Base-by-base conservation (phyloP, 2,888 invertebrate genomes). In the Ceraclea dissimilis region DNA sequence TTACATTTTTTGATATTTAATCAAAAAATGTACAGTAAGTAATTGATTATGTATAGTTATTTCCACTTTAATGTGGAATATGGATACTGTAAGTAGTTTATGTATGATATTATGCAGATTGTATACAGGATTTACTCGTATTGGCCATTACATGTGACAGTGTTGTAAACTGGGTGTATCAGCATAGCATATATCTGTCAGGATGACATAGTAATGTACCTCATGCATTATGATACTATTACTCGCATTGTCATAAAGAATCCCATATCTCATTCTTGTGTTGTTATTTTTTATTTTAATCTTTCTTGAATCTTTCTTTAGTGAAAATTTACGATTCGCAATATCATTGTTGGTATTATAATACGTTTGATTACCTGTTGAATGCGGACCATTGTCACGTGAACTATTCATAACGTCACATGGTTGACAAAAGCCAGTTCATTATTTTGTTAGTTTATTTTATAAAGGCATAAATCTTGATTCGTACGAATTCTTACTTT, bases 281-380 rank as follows among this genome's bases (percentile, higher is more conserved):
- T 51, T 51, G 48, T 56, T 51, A 54, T 51, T 51, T 26, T 26
- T 26, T 26, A 6, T 52, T 33, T 56, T 57, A 52, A 57, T 49
- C 44, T 34, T 43, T 43, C n/a, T 49, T 39, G 16, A 16, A 46
- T 56, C 58, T 53, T 60, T 58, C 54, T 54, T 48, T 16, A 26
- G 19, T 18, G 39, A 22, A 26, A 54, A 61, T 61, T 58, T 59
- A 61, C 44, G 56, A 52, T 54, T 57, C 52, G 47, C 43, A 54
- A 56, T 18, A 52, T 54, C 54, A 56, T 57, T 59, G 59, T 61
- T 19, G 44, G 48, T 31, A 51, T n/a, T 39, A 39, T 39, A 55
- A 51, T 19, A 34, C 46, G 49, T 50, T 53, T 58, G 54, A 60
- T 60, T 60, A 57, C 60, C 58, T 60, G 58, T 60, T 58, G 58